These are phyloP conservation scores for Apostichopus japonicus DNA, from an alignment of 35 echinoderm and acorn worm genomes.

Conservation along the genomic window DNA sequence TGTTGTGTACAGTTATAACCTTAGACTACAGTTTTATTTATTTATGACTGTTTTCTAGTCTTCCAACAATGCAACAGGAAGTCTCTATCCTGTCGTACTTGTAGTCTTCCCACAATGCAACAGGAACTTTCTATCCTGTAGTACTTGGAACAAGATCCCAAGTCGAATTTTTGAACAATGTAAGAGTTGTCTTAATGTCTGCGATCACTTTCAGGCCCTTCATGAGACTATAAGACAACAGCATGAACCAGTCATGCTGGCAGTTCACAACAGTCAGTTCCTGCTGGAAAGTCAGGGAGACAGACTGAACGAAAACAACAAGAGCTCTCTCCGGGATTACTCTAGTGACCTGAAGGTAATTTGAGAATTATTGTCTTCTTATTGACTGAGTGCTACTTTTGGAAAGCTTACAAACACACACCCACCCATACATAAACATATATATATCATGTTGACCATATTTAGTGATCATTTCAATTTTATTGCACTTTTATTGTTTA, in stretches of 20 bases:
- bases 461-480: neutral
- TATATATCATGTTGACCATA: neutral
- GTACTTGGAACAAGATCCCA: too few species aligned
- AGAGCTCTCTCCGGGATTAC: conserved; percentile 69
- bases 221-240: conserved; percentile 77
- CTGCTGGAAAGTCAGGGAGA: conserved; percentile 86
- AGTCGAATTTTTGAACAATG: too few species aligned
- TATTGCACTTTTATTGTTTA: neutral
- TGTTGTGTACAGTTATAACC: too few species aligned
- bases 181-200: too few species aligned
- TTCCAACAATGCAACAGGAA: too few species aligned
- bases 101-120: too few species aligned
- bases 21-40: too few species aligned
- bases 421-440: too few species aligned
- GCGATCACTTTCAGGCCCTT: conserved; percentile 43
- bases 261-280: conserved; percentile 95
- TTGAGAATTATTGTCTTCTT: neutral
- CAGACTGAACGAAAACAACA: conserved; percentile 83
- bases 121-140: too few species aligned
- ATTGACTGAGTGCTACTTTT: neutral
- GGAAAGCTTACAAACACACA: neutral
- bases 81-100: too few species aligned
- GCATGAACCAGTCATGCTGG: conserved; percentile 92
- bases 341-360: conserved; percentile 87
- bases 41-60: too few species aligned